phyloP scores from a whole-genome alignment of 2,888 invertebrate species.

The Perdita meconis region DNA sequence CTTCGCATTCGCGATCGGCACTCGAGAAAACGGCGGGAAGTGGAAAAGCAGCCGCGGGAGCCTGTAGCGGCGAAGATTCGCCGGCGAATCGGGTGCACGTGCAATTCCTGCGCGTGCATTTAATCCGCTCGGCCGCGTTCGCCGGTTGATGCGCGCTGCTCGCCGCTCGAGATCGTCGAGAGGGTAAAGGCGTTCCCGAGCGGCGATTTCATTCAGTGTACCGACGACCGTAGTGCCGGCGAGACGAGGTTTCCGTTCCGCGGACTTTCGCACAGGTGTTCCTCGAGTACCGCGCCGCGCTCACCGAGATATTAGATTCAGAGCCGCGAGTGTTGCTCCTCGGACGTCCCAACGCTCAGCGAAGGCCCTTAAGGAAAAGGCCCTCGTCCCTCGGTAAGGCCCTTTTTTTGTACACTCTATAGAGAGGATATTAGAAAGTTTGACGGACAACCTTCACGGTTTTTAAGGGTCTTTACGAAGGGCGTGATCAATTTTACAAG shows the following conservation, averaged over 20 bases:
- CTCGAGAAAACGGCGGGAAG: neutral
- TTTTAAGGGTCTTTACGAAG: neutral
- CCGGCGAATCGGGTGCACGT: constrained; percentile 23
- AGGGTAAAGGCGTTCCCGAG: constrained; percentile 56
- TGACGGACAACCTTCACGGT: too few species aligned
- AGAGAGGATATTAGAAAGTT: too few species aligned
- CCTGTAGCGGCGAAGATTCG: too few species aligned
- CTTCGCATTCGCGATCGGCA: too few species aligned
- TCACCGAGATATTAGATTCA: neutral
- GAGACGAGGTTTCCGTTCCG: constrained; percentile 35
- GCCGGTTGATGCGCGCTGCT: constrained; percentile 28
- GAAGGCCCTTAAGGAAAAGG: too few species aligned
- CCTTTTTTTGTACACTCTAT: neutral
- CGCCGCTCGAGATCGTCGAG: constrained; percentile 27
- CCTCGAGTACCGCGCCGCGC: constrained; percentile 5
- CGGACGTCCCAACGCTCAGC: neutral
- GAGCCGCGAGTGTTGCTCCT: constrained; percentile 17
- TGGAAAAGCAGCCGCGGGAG: neutral
- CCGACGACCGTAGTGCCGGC: constrained; percentile 59
- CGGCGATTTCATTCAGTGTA: constrained; percentile 64
- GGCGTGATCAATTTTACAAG: too few species aligned
- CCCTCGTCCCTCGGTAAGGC: neutral
- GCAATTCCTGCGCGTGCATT: constrained; percentile 17
- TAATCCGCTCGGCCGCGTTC: constrained; percentile 3
- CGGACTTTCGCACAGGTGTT: constrained; percentile 49